These are phyloP conservation scores for Ailurus styani DNA, from an alignment of 2,113 vertebrate genomes.

Conservation along the genomic window DNA sequence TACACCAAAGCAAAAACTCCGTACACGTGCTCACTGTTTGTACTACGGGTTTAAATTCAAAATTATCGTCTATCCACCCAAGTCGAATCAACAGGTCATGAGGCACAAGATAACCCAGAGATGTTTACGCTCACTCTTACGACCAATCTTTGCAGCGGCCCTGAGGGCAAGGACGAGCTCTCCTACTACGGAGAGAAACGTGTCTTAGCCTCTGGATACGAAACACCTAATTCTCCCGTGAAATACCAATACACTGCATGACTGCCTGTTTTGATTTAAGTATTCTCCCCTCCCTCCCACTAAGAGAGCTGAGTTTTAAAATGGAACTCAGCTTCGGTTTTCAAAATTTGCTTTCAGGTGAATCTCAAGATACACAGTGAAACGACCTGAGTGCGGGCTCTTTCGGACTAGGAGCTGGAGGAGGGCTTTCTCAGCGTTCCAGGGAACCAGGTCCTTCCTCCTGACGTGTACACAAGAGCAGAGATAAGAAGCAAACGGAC, in stretches of 20 bases:
- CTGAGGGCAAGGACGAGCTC: neutral
- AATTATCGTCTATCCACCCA: neutral
- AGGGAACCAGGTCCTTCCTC: neutral
- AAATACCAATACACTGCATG: neutral
- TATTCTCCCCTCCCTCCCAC: neutral
- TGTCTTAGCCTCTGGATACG: no score
- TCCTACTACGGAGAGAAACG: neutral
- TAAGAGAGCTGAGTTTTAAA: neutral
- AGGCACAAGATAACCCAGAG: neutral
- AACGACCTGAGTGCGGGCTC: neutral
- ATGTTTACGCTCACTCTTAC: fast-evolving
- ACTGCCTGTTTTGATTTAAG: neutral
- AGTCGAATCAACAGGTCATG: neutral
- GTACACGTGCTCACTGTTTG: fast-evolving
- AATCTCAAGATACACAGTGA: neutral
- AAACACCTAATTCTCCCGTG: neutral
- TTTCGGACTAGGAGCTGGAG: neutral
- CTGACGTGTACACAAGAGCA: neutral
- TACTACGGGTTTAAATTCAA: no score
- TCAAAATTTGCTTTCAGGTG: neutral
- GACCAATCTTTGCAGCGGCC: neutral
- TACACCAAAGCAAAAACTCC: neutral
- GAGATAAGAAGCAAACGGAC: neutral
- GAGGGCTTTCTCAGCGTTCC: neutral
- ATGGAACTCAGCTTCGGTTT: neutral